phyloP scores from a whole-genome alignment of 2,113 vertebrate species.

The Podarcis muralis region DNA sequence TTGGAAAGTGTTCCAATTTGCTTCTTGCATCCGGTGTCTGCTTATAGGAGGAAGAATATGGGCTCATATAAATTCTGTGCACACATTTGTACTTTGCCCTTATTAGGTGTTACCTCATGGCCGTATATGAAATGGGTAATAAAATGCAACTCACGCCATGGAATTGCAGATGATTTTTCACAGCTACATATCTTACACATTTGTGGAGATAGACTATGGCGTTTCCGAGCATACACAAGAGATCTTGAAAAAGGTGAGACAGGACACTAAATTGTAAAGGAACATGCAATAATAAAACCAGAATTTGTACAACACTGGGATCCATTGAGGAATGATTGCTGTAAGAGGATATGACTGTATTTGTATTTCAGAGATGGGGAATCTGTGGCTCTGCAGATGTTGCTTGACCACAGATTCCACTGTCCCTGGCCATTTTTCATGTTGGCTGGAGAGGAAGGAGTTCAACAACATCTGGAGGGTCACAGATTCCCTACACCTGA shows the following conservation, averaged over 20 bases:
- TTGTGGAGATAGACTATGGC: conserved; percentile 51
- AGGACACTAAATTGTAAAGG: conserved; percentile 52
- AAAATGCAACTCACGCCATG: conserved; percentile 47
- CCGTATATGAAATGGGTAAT: conserved; percentile 61
- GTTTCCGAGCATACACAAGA: conserved; percentile 58
- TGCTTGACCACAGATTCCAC: no score
- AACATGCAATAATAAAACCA: not conserved
- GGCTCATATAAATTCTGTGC: conserved; percentile 59
- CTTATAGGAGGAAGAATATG: conserved; percentile 60
- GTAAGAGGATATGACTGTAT: not conserved
- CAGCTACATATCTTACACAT: conserved; percentile 56
- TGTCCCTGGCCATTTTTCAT: no score
- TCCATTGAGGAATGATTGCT: not conserved
- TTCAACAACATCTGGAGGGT: no score
- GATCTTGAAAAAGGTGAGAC: conserved; percentile 42
- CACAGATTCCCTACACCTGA: no score
- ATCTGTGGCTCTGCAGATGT: no score
- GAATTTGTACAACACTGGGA: not conserved
- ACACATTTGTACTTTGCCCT: conserved; percentile 52
- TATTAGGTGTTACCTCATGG: conserved; percentile 59
- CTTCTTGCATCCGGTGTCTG: conserved; percentile 59
- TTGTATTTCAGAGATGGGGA: no score
- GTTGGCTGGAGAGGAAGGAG: no score
- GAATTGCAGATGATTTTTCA: conserved; percentile 63
- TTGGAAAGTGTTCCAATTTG: conserved; percentile 43